These are phyloP conservation scores for Euspilapteryx auroguttella DNA, from an alignment of 2,888 invertebrate species.

Conservation along the genomic window DNA sequence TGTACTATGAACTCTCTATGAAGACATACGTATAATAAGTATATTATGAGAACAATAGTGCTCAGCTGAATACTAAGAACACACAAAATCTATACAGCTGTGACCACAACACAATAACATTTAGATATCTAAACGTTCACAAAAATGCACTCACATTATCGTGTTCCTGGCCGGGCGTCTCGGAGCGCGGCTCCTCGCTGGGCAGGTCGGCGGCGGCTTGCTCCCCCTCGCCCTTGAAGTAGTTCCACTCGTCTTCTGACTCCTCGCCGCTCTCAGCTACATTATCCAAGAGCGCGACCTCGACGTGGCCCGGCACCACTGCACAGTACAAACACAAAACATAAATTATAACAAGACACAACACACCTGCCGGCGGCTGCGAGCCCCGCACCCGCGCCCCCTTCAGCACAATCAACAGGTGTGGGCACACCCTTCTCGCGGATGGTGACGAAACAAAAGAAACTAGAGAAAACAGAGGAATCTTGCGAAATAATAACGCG, in stretches of 20 bases:
- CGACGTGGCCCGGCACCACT: slow-evolving; percentile 49
- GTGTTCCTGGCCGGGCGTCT: slow-evolving; percentile 49
- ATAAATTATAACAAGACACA: slow-evolving; percentile 1
- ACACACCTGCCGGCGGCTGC: slow-evolving; percentile 4
- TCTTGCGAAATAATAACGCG: background rate
- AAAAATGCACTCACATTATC: slow-evolving; percentile 34
- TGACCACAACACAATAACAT: too few species aligned
- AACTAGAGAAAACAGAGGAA: slow-evolving; percentile 4
- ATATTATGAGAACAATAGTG: too few species aligned
- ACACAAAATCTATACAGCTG: too few species aligned
- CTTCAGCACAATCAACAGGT: slow-evolving; percentile 35
- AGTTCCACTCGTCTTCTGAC: slow-evolving; percentile 90
- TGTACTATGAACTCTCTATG: too few species aligned
- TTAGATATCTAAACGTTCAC: too few species aligned
- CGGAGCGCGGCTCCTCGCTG: slow-evolving; percentile 55
- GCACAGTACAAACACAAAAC: slow-evolving; percentile 15
- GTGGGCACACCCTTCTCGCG: slow-evolving; percentile 42
- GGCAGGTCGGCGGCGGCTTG: slow-evolving; percentile 59
- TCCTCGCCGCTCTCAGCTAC: slow-evolving; percentile 76
- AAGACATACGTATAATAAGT: too few species aligned
- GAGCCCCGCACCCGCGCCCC: slow-evolving; percentile 12
- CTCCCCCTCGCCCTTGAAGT: slow-evolving; percentile 70
- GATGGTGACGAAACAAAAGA: too few species aligned
- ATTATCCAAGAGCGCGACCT: slow-evolving; percentile 66
- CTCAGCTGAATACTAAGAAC: too few species aligned